Percentiles rank a stretch among this genome's conserved stretches.
Evolutionary conservation across 1,140 invertebrate genomes (phyloP).

Genomic region (Bilobella aurantiaca): DNA sequence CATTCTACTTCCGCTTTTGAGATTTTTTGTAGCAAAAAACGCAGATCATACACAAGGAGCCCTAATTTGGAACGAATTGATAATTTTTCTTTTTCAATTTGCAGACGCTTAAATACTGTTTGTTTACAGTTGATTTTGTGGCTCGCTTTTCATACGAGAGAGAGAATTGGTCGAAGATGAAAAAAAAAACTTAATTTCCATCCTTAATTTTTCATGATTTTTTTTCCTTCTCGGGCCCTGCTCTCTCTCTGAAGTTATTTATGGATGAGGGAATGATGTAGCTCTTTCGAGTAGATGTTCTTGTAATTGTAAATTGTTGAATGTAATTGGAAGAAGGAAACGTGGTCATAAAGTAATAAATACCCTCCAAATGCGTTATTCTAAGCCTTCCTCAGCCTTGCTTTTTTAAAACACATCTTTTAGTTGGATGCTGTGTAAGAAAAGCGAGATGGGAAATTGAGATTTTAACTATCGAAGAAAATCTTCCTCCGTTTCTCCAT

Average conservation of each 20-base stretch:
- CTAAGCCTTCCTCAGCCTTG: too few species aligned
- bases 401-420: too few species aligned
- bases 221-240: neutral
- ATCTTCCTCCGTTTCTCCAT: conserved; percentile 10
- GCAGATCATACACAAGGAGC: neutral
- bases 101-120: too few species aligned
- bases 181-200: neutral
- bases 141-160: too few species aligned
- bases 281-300: neutral
- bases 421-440: too few species aligned
- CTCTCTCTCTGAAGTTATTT: neutral
- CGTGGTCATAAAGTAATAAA: conserved; percentile 25
- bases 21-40: neutral
- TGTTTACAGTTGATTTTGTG: neutral
- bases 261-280: neutral
- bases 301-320: conserved; percentile 14
- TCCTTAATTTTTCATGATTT: neutral
- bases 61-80: neutral
- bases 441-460: too few species aligned
- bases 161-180: neutral
- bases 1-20: neutral
- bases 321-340: conserved; percentile 16
- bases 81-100: neutral
- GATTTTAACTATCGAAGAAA: too few species aligned
- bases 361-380: neutral